Base-by-base conservation (phyloP, 2,888 invertebrate genomes). In the Neoascia interrupta region DNA sequence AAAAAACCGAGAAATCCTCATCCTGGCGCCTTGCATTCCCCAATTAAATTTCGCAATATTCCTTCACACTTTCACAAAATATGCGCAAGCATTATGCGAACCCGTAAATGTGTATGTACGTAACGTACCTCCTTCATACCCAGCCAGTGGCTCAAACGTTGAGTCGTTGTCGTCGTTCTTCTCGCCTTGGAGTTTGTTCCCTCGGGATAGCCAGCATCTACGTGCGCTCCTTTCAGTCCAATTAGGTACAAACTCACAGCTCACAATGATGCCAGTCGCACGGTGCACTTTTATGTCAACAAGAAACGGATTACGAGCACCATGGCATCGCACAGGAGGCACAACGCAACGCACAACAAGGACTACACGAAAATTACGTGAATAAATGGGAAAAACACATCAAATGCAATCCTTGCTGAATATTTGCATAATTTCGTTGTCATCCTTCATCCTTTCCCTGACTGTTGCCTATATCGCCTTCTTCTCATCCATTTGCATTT, bases 361-460 rank as follows among this genome's bases (percentile, higher is more conserved):
- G 66, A 79, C 53, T 60, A 79, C 72, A 73, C 73, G 56, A 73
- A 66, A 73, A 79, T 79, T 79, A 79, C 73, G 66, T 61, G 66
- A 79, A 79, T 79, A 79, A 79, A 79, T 73, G 73, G 34, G 39
- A 54, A 72, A 70, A 79, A 73, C 68, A 73, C 79, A 79, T 73
- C 66, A 79, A 79, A 61, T 79, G 79, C 79, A 63, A 73, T 79
- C 61, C 79, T 73, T 79, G 72, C 79, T 73, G 68, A 63, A 79
- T 73, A 79, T 79, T 79, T 79, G 72, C 79, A 79, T 79, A 73
- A 79, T 79, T 79, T 66, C 73, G 79, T 73, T 73, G 79, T 66
- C 72, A 64, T 72, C 43, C 43, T 66, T n/a, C 54, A 61, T 72
- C 10, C 39, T 36, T 6, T 43, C 13, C 8, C 15, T 11, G 23